Percentiles rank a stretch among this genome's conserved stretches.
phyloP scores from a whole-genome alignment of 2,113 vertebrate genomes.

The Ageneiosus marmoratus region DNA sequence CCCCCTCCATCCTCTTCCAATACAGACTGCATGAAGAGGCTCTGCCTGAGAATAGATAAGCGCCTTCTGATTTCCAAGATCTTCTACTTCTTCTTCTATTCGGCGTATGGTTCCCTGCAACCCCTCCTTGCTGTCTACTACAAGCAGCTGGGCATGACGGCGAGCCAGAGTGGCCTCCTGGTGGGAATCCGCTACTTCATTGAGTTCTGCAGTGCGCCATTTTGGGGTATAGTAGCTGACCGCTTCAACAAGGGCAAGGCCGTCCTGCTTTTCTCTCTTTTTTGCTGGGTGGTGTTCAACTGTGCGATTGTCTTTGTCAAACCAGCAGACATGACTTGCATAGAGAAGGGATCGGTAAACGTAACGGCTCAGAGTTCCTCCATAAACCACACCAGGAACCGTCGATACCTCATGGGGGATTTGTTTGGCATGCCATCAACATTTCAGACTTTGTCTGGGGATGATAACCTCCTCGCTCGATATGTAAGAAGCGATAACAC shows the following conservation, averaged over 20 bases:
- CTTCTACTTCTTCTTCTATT: slow-evolving; percentile 98
- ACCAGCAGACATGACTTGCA: slow-evolving; percentile 85
- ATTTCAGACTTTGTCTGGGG: neutral
- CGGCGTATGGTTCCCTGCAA: slow-evolving; percentile 93
- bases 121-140: slow-evolving; percentile 93
- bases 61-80: slow-evolving; percentile 93
- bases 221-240: slow-evolving; percentile 96
- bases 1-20: slow-evolving; percentile 61
- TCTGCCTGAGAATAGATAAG: slow-evolving; percentile 85
- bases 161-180: slow-evolving; percentile 90
- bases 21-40: slow-evolving; percentile 84
- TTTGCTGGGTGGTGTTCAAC: slow-evolving; percentile 97
- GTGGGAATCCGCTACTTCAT: slow-evolving; percentile 98
- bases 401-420: slow-evolving; percentile 21
- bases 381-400: slow-evolving; percentile 37
- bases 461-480: neutral
- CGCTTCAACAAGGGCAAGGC: slow-evolving; percentile 92
- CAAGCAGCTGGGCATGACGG: slow-evolving; percentile 94
- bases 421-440: neutral
- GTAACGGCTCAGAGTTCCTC: neutral
- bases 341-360: slow-evolving; percentile 59
- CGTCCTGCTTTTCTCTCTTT: slow-evolving; percentile 89
- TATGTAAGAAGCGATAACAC: slow-evolving; percentile 35
- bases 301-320: slow-evolving; percentile 90
- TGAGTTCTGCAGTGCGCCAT: slow-evolving; percentile 97